Evolutionary conservation across 2,888 invertebrate genomes (phyloP).

Genomic region (Sicus ferrugineus): DNA sequence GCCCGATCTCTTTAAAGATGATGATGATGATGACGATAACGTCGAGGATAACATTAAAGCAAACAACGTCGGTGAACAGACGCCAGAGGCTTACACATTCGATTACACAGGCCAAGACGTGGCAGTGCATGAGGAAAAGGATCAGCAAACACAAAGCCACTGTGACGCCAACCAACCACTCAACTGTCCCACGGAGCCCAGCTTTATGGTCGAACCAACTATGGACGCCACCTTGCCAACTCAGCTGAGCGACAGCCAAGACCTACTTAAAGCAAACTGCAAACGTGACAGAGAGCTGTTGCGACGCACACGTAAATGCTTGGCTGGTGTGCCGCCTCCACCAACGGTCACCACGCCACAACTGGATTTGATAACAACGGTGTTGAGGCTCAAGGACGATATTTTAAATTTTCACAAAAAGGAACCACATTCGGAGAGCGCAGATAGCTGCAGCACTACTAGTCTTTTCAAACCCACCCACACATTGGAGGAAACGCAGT

Average conservation of each 20-base stretch:
- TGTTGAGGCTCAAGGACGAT: conserved; percentile 69
- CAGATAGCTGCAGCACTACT: conserved; percentile 2
- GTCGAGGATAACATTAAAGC: conserved; percentile 27
- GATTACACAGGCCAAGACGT: background rate
- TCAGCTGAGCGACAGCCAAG: conserved; percentile 34
- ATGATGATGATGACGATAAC: conserved; percentile 65
- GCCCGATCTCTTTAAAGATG: conserved; percentile 75
- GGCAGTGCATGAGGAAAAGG: background rate
- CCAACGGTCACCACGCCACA: conserved; percentile 77
- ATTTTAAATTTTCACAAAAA: conserved; percentile 55
- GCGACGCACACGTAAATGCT: conserved; percentile 67
- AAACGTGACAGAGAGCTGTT: conserved; percentile 56
- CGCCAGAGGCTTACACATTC: background rate
- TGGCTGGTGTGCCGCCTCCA: conserved; percentile 78
- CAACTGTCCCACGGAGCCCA: conserved; percentile 53
- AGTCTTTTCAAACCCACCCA: conserved; percentile 58
- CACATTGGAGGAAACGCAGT: conserved; percentile 52
- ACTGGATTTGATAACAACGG: conserved; percentile 72
- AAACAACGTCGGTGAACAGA: background rate
- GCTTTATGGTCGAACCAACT: conserved; percentile 54
- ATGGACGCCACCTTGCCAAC: conserved; percentile 45
- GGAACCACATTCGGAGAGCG: background rate
- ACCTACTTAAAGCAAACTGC: conserved; percentile 52
- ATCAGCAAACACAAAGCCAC: conserved; percentile 12
- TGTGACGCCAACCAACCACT: conserved; percentile 46